Evolutionary conservation across 2,797 vertebrate genomes (phyloP).

Genomic region (Taenioides sp.): DNA sequence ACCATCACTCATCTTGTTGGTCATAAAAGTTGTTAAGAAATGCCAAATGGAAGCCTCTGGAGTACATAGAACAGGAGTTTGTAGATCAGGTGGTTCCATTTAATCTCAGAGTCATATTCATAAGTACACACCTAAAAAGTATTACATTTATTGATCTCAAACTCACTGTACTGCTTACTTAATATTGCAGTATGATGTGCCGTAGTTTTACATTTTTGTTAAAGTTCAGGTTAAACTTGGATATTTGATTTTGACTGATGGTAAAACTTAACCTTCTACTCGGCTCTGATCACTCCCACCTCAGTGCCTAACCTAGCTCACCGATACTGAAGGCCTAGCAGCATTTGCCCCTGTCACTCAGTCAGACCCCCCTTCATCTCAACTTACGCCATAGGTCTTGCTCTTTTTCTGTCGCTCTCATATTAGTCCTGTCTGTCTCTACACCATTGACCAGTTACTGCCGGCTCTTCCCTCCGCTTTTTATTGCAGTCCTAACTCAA

Average conservation of each 20-base stretch:
- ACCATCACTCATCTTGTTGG: conserved; percentile 8
- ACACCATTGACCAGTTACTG: conserved; percentile 65
- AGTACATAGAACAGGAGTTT: background rate
- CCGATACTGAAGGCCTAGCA: conserved; percentile 67
- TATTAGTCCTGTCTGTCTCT: conserved; percentile 75
- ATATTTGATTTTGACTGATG: conserved; percentile 65
- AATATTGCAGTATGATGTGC: background rate
- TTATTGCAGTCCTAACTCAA: conserved; percentile 55
- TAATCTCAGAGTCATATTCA: background rate
- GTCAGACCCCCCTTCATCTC: conserved; percentile 67
- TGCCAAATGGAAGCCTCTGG: background rate
- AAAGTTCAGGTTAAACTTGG: conserved; percentile 67
- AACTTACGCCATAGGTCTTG: conserved; percentile 77
- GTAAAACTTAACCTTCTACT: conserved; percentile 53
- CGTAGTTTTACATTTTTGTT: background rate
- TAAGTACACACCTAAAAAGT: background rate
- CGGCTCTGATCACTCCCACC: conserved; percentile 42
- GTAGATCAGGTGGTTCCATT: background rate
- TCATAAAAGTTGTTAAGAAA: conserved; percentile 5
- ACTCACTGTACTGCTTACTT: conserved; percentile 14
- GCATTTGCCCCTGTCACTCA: conserved; percentile 84
- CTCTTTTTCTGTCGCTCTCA: conserved; percentile 77
- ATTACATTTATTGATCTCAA: background rate
- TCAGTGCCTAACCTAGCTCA: conserved; percentile 61
- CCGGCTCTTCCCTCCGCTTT: conserved; percentile 60